Percentiles rank a stretch among this genome's conserved stretches.
These are phyloP conservation scores for Stegodyphus mimosarum DNA, from an alignment of 1,140 invertebrate species.

Conservation along the genomic window DNA sequence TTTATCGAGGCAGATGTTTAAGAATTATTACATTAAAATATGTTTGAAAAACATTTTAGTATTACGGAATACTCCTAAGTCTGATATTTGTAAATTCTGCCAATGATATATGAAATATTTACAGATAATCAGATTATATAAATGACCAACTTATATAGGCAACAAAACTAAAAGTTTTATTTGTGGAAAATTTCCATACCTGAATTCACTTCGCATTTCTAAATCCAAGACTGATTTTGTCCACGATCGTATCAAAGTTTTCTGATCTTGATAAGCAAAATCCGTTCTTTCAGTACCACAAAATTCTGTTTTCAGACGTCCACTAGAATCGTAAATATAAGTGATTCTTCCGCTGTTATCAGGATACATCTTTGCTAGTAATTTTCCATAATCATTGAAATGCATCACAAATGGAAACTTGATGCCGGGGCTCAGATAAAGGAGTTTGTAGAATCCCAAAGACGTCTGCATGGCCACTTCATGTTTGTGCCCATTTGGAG, in stretches of 20 bases:
- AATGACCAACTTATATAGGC: too few species aligned
- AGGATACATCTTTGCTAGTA: conserved; percentile 85
- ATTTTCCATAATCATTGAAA: conserved; percentile 86
- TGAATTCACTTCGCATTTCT: conserved; percentile 65
- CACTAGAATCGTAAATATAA: conserved; percentile 86
- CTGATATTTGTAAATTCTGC: too few species aligned
- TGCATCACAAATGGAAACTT: conserved; percentile 83
- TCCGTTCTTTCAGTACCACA: conserved; percentile 88
- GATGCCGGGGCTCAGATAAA: conserved; percentile 89
- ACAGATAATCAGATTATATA: too few species aligned
- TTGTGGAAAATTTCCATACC: conserved; percentile 14
- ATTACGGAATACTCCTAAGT: too few species aligned
- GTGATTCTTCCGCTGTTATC: conserved; percentile 88
- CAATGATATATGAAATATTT: too few species aligned
- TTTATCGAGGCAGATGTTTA: too few species aligned
- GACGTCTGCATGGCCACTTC: conserved; percentile 85
- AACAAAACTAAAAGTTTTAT: too few species aligned
- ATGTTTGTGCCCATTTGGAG: conserved; percentile 88
- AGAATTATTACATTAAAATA: too few species aligned
- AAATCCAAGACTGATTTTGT: conserved; percentile 80
- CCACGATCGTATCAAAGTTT: conserved; percentile 84
- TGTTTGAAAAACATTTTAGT: too few species aligned
- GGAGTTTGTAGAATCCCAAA: conserved; percentile 84
- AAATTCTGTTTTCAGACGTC: conserved; percentile 80
- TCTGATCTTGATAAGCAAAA: conserved; percentile 82